Percentiles rank a stretch among this genome's conserved stretches.
Evolutionary conservation across 2,888 invertebrate species (phyloP).

Genomic region (Rapana venosa): DNA sequence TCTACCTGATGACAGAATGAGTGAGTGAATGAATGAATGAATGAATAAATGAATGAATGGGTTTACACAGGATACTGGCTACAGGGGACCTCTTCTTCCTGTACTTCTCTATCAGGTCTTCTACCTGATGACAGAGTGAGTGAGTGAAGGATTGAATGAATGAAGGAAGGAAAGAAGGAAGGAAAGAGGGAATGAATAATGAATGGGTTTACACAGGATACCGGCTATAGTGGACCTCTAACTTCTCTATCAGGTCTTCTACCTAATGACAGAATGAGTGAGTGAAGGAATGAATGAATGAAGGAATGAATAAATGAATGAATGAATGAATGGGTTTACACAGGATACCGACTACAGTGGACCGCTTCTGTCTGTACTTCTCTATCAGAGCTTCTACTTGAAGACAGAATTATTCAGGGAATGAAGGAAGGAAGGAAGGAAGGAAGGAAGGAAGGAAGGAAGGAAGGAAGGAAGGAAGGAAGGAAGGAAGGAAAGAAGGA

Average conservation of each 20-base stretch:
- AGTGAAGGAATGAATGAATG: too few relatives aligned
- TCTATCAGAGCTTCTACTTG: conserved; percentile 87
- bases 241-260: too few relatives aligned
- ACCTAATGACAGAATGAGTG: too few relatives aligned
- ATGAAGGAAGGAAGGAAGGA: background rate
- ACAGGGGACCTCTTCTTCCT: conserved; percentile 85
- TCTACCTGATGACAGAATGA: conserved; percentile 83
- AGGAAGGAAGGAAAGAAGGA: too few relatives aligned
- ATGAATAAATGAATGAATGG: conserved; percentile 84
- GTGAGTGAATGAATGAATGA: too few relatives aligned
- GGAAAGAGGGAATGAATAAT: background rate
- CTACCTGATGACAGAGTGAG: conserved; percentile 80
- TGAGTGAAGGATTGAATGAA: background rate
- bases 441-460: background rate
- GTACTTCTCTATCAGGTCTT: conserved; percentile 86
- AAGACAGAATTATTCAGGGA: too few relatives aligned
- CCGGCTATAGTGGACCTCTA: too few relatives aligned
- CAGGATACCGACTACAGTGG: conserved; percentile 92
- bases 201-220: too few relatives aligned
- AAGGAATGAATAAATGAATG: too few relatives aligned
- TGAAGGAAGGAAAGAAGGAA: background rate
- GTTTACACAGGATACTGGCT: conserved; percentile 94
- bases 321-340: conserved; percentile 97
- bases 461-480: background rate
- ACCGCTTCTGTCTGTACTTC: conserved; percentile 83